phyloP scores from a whole-genome alignment of 92 coral and sea anemone species.

The Pocillopora meandrina region DNA sequence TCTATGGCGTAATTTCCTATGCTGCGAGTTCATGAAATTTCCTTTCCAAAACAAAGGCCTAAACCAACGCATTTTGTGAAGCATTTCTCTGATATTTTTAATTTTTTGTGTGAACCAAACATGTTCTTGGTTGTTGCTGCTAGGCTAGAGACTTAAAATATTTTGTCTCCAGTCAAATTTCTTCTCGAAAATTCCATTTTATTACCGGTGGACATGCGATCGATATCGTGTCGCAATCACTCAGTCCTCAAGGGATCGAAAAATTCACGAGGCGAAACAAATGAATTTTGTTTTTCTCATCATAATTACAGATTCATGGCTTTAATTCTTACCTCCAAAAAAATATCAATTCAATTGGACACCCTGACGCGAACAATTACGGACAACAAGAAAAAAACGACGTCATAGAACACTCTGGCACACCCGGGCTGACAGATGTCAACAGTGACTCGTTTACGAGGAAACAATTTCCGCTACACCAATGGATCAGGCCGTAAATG shows the following conservation, averaged over 20 bases:
- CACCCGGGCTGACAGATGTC: conserved; percentile 17
- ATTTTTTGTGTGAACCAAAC: too few relatives aligned
- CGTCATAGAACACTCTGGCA: background rate
- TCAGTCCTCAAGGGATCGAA: background rate
- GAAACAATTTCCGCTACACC: conserved; percentile 4
- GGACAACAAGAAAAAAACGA: background rate
- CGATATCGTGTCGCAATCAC: background rate
- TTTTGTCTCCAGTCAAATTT: too few relatives aligned
- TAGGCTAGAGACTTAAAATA: too few relatives aligned
- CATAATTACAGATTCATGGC: background rate
- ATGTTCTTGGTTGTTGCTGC: too few relatives aligned
- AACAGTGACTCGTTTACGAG: background rate
- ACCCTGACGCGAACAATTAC: background rate
- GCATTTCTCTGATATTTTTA: too few relatives aligned
- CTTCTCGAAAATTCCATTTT: too few relatives aligned
- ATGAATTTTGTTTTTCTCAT: background rate
- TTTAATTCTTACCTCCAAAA: background rate
- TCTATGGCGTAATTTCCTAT: too few relatives aligned
- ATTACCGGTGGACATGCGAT: too few relatives aligned
- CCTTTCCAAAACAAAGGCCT: too few relatives aligned
- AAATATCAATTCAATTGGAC: background rate
- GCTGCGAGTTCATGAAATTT: too few relatives aligned
- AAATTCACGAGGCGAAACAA: background rate
- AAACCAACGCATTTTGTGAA: too few relatives aligned
- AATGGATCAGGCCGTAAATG: background rate